phyloP scores from a whole-genome alignment of 2,888 invertebrate genomes.

The Lasioglossum lativentre region DNA sequence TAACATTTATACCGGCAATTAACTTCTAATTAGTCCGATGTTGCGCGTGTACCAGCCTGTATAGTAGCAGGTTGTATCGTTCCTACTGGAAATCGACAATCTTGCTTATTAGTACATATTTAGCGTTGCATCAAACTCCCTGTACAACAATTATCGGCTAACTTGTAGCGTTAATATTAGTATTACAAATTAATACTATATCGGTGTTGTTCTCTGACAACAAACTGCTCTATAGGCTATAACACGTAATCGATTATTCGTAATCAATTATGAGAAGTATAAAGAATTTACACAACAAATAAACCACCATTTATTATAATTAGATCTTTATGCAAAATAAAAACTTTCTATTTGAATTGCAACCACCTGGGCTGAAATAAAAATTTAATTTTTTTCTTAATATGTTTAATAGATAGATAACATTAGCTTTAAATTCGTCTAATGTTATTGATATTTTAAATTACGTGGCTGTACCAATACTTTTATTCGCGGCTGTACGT shows the following conservation, averaged over 20 bases:
- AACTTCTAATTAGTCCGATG: slow-evolving; percentile 56
- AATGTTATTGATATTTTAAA: no score
- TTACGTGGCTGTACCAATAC: no score
- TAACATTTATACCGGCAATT: slow-evolving; percentile 63
- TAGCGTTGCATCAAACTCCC: not conserved
- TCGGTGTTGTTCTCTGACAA: not conserved
- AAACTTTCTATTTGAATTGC: no score
- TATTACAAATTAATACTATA: slow-evolving; percentile 10
- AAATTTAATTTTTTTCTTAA: no score
- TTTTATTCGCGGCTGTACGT: not conserved
- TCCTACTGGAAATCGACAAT: slow-evolving; percentile 43
- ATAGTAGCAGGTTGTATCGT: slow-evolving; percentile 20
- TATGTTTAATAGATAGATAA: no score
- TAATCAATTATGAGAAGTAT: not conserved
- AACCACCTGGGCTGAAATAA: no score
- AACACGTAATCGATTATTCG: no score
- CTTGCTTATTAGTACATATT: slow-evolving; percentile 42
- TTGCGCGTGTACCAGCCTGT: slow-evolving; percentile 13
- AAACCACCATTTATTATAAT: not conserved
- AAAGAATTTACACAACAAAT: no score
- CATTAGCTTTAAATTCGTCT: no score
- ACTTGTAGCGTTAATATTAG: not conserved
- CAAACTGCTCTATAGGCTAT: not conserved
- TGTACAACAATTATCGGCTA: not conserved
- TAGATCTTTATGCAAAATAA: not conserved